These are phyloP conservation scores for Thinocorus orbignyianus DNA, from an alignment of 2,113 vertebrate species.

Conservation along the genomic window DNA sequence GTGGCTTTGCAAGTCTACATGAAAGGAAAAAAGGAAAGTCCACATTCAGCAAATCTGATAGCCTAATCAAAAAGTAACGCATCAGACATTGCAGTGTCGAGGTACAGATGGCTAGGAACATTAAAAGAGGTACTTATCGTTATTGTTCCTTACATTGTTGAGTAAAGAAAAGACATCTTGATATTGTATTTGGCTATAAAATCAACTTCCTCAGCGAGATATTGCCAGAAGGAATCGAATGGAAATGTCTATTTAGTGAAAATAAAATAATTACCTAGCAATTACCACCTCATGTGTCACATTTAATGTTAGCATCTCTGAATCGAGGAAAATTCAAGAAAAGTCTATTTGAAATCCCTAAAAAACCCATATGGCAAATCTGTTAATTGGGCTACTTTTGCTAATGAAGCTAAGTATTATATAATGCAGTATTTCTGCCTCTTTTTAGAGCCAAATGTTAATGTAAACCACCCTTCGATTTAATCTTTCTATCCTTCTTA, in stretches of 20 bases:
- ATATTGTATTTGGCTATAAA: slow-evolving; percentile 52
- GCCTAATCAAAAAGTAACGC: slow-evolving; percentile 31
- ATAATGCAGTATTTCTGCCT: slow-evolving; percentile 7
- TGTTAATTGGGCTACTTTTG: slow-evolving; percentile 64
- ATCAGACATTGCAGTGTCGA: not conserved
- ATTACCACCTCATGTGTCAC: slow-evolving; percentile 42
- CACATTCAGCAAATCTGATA: not conserved
- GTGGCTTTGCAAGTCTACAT: not conserved
- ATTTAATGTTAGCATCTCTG: slow-evolving; percentile 32
- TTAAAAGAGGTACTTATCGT: slow-evolving; percentile 6
- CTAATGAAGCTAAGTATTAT: slow-evolving; percentile 28
- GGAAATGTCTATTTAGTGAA: slow-evolving; percentile 33
- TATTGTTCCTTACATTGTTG: not conserved
- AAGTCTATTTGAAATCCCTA: slow-evolving; percentile 42
- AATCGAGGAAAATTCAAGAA: slow-evolving; percentile 57
- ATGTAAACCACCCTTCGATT: slow-evolving; percentile 1
- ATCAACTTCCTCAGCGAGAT: slow-evolving; percentile 42
- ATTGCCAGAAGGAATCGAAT: slow-evolving; percentile 31
- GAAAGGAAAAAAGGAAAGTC: not conserved
- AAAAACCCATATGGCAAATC: slow-evolving; percentile 35
- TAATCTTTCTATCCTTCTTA: not conserved
- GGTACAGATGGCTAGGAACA: not conserved
- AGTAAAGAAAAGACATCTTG: slow-evolving; percentile 32
- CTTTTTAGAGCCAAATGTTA: not conserved
- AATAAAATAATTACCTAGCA: slow-evolving; percentile 63